Evolutionary conservation across 2,888 invertebrate genomes (phyloP).

Genomic region (Stenichneumon culpator): DNA sequence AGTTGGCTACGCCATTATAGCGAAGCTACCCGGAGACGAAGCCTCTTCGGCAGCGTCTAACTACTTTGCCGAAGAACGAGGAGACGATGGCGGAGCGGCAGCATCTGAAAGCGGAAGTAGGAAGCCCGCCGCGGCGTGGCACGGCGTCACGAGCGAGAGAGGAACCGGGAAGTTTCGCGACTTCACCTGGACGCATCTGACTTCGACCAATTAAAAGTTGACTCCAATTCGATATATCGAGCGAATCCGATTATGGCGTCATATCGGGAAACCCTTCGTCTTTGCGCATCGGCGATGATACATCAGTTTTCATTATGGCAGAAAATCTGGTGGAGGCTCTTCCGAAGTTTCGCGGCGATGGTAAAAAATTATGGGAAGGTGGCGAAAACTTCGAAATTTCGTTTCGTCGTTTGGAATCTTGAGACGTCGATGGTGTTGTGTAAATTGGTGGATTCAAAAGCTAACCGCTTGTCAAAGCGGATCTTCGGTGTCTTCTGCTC

Average conservation of each 20-base stretch:
- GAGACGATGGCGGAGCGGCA: neutral
- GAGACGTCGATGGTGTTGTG: neutral
- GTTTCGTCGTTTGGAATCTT: neutral
- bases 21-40: conserved; percentile 35
- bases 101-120: conserved; percentile 14
- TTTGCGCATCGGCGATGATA: neutral
- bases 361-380: neutral
- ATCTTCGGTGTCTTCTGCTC: too few relatives aligned
- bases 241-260: conserved; percentile 26
- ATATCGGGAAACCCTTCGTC: neutral
- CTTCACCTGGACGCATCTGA: conserved; percentile 62
- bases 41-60: conserved; percentile 33
- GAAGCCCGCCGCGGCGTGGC: conserved; percentile 12
- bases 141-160: conserved; percentile 29
- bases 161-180: conserved; percentile 1
- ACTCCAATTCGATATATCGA: conserved; percentile 57
- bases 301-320: neutral
- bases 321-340: neutral
- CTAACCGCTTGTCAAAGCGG: too few relatives aligned
- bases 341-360: neutral
- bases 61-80: conserved; percentile 44
- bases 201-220: conserved; percentile 69
- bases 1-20: conserved; percentile 32
- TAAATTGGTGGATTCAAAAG: neutral
- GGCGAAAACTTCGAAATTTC: neutral